Conservation (phyloP, 2,797 vertebrate species). For the Pogonophryne albipinna region DNA sequence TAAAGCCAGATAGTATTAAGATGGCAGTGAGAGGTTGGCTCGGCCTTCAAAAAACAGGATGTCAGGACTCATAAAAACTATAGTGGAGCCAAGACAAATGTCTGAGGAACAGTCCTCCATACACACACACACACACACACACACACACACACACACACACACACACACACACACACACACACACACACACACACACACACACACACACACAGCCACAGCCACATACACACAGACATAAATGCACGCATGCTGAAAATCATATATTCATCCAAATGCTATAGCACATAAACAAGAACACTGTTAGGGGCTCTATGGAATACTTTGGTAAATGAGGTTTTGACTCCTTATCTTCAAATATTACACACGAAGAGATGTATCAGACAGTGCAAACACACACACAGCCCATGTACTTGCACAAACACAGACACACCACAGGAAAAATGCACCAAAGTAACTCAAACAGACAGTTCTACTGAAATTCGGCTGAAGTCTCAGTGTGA, state of each 20-base stretch:
- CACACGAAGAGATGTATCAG: conserved; percentile 48
- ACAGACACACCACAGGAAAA: not conserved
- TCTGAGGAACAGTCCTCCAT: conserved; percentile 22
- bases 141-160: conserved; percentile 13
- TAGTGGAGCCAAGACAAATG: conserved; percentile 67
- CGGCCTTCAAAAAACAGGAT: conserved; percentile 43
- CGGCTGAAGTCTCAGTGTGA: conserved; percentile 25
- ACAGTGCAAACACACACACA: conserved; percentile 12
- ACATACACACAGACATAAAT: conserved; percentile 12
- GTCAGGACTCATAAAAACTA: conserved; percentile 46
- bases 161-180: conserved; percentile 15
- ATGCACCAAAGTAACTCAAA: conserved; percentile 2
- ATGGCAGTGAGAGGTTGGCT: conserved; percentile 9
- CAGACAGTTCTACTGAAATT: conserved; percentile 47
- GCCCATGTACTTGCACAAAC: conserved; percentile 1
- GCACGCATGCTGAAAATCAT: conserved; percentile 19
- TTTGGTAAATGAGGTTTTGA: conserved; percentile 34
- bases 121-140: conserved; percentile 6
- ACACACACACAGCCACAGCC: not conserved
- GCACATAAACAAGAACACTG: not conserved
- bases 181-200: conserved; percentile 14
- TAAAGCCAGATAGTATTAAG: conserved; percentile 10
- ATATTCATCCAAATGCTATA: too few species aligned
- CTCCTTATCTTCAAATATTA: conserved; percentile 9
- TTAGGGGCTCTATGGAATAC: conserved; percentile 6